phyloP scores from a whole-genome alignment of 2,888 invertebrate species.

The Patella depressa region DNA sequence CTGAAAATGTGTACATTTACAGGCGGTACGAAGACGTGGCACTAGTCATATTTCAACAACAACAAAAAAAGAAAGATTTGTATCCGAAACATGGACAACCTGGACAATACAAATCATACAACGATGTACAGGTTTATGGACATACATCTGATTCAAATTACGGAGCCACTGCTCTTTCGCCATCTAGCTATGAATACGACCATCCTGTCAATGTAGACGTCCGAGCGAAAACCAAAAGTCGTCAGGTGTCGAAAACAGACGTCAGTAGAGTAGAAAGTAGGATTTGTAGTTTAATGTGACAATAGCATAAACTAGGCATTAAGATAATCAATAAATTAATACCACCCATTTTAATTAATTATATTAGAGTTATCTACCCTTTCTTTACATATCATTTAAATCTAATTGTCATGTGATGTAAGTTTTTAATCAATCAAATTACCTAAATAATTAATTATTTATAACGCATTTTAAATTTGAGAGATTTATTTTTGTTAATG shows the following conservation, averaged over 20 bases:
- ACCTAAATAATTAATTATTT: no score
- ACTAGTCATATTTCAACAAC: conserved; percentile 63
- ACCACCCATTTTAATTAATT: no score
- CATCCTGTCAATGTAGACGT: not conserved
- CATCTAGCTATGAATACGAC: not conserved
- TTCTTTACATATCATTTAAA: no score
- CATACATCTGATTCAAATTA: conserved; percentile 1
- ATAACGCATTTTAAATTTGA: no score
- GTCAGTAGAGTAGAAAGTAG: conserved; percentile 6
- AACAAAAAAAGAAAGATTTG: conserved; percentile 50
- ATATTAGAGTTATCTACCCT: no score
- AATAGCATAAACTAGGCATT: not conserved
- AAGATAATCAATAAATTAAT: no score
- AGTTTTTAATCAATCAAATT: no score
- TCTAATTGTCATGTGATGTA: no score
- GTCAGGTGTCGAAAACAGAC: conserved; percentile 10
- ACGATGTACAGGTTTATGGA: no score
- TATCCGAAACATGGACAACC: not conserved
- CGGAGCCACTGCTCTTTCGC: not conserved
- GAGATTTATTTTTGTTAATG: no score
- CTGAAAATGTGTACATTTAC: conserved; percentile 44
- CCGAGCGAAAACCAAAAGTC: not conserved
- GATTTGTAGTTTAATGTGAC: conserved; percentile 20
- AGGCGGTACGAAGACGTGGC: conserved; percentile 68
- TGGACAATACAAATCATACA: not conserved